Evolutionary conservation across 2,797 vertebrate genomes (phyloP), one percentile per base, ranked within the genome.

Genomic region (Anguilla megastoma): DNA sequence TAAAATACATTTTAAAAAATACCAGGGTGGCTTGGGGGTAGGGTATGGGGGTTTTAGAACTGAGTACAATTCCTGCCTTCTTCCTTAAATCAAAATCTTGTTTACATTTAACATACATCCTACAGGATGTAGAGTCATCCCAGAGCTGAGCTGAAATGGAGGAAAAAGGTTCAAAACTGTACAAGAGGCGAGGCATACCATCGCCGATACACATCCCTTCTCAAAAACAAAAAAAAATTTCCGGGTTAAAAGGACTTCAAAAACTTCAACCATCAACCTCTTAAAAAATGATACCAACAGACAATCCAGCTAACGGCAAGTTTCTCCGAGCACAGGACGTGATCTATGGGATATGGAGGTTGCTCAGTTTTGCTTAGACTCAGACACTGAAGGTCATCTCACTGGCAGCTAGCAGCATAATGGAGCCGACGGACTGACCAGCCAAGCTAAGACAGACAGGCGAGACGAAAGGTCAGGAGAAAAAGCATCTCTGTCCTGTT

Each of bases 361-460:
- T 52, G 63, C 36, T 30, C 74, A 79, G 74, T 79, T 79, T 79
- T 27, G 41, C 69, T 71, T 50, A 71, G 56, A 86, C 16, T 45
- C 63, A 33, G 16, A 87, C 45, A 66, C 30, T 85, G 84, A 74
- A 88, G 30, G 90, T 86, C 87, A 63, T 90, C 91, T 91, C 89
- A 63, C 41, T 91, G 95, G 94, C 95, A 95, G 94, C 93, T 92
- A 94, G 92, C 90, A 89, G 85, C 86, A 88, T 90, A 24, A 91
- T 89, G 85, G 58, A 66, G 86, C 87, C 89, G 88, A 91, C 52
- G 88, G 86, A 89, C 48, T 89, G 82, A 89, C 86, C 89, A 91
- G 89, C 89, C 45, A 36, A 87, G 89, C 79, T 50, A 48, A 87
- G 90, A 89, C 89, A 27, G 74, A 79, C 74, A 45, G 74, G 88